A percentile compares a stretch with the other conserved stretches of the same genome.
These are phyloP conservation scores for Athene cunicularia DNA, from an alignment of 2,113 vertebrate genomes.

Conservation along the genomic window DNA sequence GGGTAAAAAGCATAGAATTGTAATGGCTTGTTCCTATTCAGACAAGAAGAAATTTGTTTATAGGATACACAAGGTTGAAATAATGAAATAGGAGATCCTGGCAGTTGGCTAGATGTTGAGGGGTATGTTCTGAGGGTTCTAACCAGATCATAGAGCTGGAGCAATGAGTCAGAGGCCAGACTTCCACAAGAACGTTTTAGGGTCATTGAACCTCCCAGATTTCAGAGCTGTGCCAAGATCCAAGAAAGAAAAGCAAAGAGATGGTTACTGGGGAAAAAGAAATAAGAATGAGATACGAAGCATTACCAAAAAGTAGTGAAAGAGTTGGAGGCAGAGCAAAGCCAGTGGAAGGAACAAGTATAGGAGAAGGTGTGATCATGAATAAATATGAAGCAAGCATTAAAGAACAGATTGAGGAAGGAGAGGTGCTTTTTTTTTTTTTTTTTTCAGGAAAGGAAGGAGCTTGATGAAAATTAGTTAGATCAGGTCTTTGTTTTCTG, in stretches of 20 bases:
- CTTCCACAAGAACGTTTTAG: neutral
- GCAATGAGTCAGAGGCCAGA: neutral
- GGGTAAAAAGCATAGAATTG: neutral
- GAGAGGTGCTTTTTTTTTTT: neutral
- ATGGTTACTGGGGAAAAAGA: neutral
- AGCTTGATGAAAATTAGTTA: neutral
- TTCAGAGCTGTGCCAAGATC: neutral
- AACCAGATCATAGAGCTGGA: neutral
- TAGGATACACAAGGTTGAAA: neutral
- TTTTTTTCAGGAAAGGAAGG: neutral
- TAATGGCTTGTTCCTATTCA: neutral
- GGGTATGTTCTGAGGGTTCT: neutral
- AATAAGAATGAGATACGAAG: neutral
- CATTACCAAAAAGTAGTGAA: neutral
- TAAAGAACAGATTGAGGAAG: neutral
- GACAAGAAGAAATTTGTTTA: neutral
- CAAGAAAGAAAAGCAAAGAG: neutral
- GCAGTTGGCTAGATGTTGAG: neutral
- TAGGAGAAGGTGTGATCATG: neutral
- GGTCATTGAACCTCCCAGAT: neutral
- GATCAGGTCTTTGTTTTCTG: neutral
- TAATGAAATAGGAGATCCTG: neutral
- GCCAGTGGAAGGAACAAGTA: neutral
- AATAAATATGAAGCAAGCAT: neutral
- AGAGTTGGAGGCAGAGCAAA: neutral